phyloP scores from a whole-genome alignment of 2,113 vertebrate genomes.

The Alouatta palliata region DNA sequence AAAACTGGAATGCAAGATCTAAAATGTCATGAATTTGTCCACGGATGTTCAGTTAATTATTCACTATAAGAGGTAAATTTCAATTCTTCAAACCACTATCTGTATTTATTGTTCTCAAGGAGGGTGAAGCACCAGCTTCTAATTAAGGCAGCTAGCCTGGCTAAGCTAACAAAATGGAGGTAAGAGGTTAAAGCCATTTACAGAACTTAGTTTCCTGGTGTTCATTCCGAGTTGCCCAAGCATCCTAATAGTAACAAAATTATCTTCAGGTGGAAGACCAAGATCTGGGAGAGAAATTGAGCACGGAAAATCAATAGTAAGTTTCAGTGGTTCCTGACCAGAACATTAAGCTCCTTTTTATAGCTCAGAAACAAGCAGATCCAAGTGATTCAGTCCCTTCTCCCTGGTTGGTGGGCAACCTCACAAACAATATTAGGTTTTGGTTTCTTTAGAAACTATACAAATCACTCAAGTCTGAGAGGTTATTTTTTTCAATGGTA shows the following conservation, averaged over 20 bases:
- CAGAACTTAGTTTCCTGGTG: slow-evolving; percentile 58
- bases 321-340: slow-evolving; percentile 70
- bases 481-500: not conserved
- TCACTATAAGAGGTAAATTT: slow-evolving; percentile 37
- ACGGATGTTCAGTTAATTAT: slow-evolving; percentile 25
- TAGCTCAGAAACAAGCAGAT: not conserved
- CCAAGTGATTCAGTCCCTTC: not conserved
- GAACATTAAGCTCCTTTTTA: slow-evolving; percentile 62
- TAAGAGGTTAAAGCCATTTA: slow-evolving; percentile 60
- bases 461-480: not conserved
- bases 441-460: slow-evolving; percentile 10
- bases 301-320: slow-evolving; percentile 75
- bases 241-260: slow-evolving; percentile 70
- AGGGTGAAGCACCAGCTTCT: not conserved
- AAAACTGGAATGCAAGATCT: slow-evolving; percentile 10
- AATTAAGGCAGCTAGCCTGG: slow-evolving; percentile 23
- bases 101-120: not conserved
- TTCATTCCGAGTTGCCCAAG: slow-evolving; percentile 57
- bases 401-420: slow-evolving; percentile 1
- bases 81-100: not conserved
- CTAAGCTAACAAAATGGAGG: slow-evolving; percentile 31
- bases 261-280: slow-evolving; percentile 71
- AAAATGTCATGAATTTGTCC: not conserved
- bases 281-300: slow-evolving; percentile 68
- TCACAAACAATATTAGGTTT: slow-evolving; percentile 21